Evolutionary conservation across 2,888 invertebrate species (phyloP).

Genomic region (Scelioninae gen. 1): DNA sequence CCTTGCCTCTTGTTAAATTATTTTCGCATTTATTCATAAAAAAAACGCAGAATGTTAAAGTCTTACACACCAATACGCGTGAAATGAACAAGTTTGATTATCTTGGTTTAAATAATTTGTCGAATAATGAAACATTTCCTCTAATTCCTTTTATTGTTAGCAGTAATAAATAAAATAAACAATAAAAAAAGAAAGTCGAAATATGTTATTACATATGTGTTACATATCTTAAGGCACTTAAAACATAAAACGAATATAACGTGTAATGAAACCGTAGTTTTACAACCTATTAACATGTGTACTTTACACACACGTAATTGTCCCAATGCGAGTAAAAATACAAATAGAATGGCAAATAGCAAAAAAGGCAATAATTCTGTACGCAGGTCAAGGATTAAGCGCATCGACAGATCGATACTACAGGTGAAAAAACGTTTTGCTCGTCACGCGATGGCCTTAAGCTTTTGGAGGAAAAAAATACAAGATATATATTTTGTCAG

Average conservation of each 20-base stretch:
- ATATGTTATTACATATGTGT: slow-evolving; percentile 32
- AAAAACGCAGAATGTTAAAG: too few relatives aligned
- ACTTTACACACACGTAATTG: slow-evolving; percentile 39
- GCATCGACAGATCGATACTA: slow-evolving; percentile 61
- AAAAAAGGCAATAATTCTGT: slow-evolving; percentile 66
- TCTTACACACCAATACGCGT: not conserved
- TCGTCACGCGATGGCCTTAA: slow-evolving; percentile 65
- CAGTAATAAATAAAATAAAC: slow-evolving; percentile 36
- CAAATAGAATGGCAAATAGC: slow-evolving; percentile 58
- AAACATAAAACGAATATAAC: slow-evolving; percentile 45
- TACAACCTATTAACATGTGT: slow-evolving; percentile 59
- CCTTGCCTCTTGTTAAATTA: not conserved
- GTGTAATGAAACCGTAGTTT: slow-evolving; percentile 54
- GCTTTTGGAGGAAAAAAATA: slow-evolving; percentile 48
- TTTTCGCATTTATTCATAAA: not conserved
- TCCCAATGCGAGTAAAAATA: slow-evolving; percentile 42
- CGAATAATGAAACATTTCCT: slow-evolving; percentile 21
- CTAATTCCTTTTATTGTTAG: slow-evolving; percentile 33
- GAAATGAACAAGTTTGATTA: slow-evolving; percentile 10
- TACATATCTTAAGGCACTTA: slow-evolving; percentile 32
- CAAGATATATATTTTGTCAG: slow-evolving; percentile 32
- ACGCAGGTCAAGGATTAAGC: slow-evolving; percentile 70
- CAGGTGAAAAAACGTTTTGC: slow-evolving; percentile 51
- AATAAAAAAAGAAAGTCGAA: slow-evolving; percentile 42
- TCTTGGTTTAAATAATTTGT: slow-evolving; percentile 21